Conservation (phyloP, 2,113 vertebrate species). For the Paralichthys olivaceus region DNA sequence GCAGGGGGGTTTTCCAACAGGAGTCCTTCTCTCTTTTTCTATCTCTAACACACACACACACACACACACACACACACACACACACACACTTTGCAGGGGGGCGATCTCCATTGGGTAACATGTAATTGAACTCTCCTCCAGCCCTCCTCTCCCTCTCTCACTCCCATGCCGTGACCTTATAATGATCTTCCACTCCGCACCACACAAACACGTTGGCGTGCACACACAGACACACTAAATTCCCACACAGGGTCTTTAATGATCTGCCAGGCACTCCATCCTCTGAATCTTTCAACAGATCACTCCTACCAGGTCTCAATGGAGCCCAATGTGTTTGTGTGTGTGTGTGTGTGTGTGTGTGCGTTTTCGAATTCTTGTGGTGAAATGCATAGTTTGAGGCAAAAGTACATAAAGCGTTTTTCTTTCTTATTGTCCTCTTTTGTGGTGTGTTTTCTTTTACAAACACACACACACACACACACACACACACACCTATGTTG, state of each 20-base stretch:
- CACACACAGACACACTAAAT: constrained; percentile 40
- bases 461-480: constrained; percentile 2
- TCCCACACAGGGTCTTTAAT: constrained; percentile 59
- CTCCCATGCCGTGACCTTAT: constrained; percentile 63
- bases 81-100: constrained; percentile 25
- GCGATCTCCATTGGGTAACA: constrained; percentile 40
- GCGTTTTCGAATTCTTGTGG: background rate
- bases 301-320: constrained; percentile 41
- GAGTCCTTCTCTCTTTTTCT: constrained; percentile 7
- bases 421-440: too few species aligned
- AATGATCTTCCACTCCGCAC: constrained; percentile 51
- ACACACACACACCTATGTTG: background rate
- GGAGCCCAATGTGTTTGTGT: constrained; percentile 16
- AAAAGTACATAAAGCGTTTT: background rate
- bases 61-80: constrained; percentile 24
- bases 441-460: background rate
- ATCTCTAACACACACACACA: constrained; percentile 8
- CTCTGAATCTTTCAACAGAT: constrained; percentile 66
- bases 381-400: too few species aligned
- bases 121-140: constrained; percentile 48
- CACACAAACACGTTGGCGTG: background rate
- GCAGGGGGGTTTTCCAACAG: constrained; percentile 41
- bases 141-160: constrained; percentile 25
- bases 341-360: constrained; percentile 7
- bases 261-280: constrained; percentile 59